Evolutionary conservation across 2,797 vertebrate genomes (phyloP), one percentile per base, ranked within the genome.

Genomic region (Kryptolebias ocellatus): DNA sequence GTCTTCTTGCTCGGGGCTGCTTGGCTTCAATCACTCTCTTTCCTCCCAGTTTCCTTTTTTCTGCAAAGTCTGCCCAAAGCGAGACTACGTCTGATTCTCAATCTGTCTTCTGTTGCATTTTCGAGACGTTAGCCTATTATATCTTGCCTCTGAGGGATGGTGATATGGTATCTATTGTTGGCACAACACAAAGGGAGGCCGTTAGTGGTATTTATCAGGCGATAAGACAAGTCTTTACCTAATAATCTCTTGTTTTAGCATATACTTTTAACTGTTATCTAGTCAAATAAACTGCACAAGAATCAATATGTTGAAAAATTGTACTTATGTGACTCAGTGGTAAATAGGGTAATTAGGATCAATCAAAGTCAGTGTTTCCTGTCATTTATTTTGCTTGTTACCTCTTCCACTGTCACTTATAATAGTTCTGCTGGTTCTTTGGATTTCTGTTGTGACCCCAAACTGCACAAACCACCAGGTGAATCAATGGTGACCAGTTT

Each of bases 11-110:
- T 87, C 18, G 42, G 70, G 83, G 81, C 80, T 62, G 62, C 78
- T 80, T 83, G 78, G 82, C 82, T 86, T 80, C 81, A 70, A 81
- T 84, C 18, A 27, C 64, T 56, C 54, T 69, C 61, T 83, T 69
- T 72, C 58, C 63, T 84, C 60, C 62, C 76, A 80, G 76, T 80
- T 77, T 82, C 87, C 78, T 72, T 74, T 71, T 75, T 51, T 67
- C 7, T 4, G 10, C 58, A 50, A 66, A 68, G 8, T 72, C 66
- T 77, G 77, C 80, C 84, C 66, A 54, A 58, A 83, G 84, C 69
- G 52, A 65, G 71, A 78, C 60, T 68, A 69, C 63, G 64, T 82
- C 49, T 79, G 70, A 86, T 80, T 73, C 71, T 75, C 63, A 70
- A 69, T 84, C 74, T 74, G 79, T 78, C 67, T 70, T 58, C 47